Conservation (phyloP, 2,797 vertebrate species). For the Apogon talboti region DNA sequence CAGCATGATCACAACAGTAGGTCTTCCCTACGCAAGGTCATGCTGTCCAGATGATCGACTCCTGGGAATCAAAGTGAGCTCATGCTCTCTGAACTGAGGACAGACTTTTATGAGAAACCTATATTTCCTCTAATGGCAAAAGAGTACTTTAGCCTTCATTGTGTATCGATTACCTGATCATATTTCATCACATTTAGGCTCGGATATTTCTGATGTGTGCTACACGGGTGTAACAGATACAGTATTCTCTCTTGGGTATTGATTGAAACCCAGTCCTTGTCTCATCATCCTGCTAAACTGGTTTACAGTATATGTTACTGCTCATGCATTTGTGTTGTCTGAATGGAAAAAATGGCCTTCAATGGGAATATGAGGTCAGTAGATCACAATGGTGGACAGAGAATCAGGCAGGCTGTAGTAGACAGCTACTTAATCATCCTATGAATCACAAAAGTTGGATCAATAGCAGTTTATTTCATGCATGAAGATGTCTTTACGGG, state of each 20-base stretch:
- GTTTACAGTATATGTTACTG: constrained; percentile 31
- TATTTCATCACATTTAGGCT: constrained; percentile 67
- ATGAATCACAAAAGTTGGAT: constrained; percentile 50
- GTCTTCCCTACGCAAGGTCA: constrained; percentile 69
- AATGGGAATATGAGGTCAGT: constrained; percentile 22
- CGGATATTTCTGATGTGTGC: constrained; percentile 54
- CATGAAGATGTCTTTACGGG: constrained; percentile 37
- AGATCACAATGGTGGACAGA: constrained; percentile 23
- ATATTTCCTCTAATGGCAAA: constrained; percentile 52
- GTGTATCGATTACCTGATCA: constrained; percentile 66
- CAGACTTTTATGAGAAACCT: constrained; percentile 39
- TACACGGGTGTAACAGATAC: constrained; percentile 59
- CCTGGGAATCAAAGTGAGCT: constrained; percentile 48
- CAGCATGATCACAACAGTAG: constrained; percentile 30
- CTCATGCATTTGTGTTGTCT: constrained; percentile 4
- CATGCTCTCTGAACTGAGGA: constrained; percentile 15
- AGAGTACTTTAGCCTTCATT: constrained; percentile 40
- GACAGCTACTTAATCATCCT: constrained; percentile 50
- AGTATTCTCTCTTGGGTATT: constrained; percentile 47
- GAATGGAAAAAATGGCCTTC: constrained; percentile 9
- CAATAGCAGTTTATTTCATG: constrained; percentile 45
- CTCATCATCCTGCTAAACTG: constrained; percentile 35
- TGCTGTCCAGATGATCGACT: constrained; percentile 44
- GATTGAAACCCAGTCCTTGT: constrained; percentile 30
- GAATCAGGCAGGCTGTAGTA: constrained; percentile 24